Evolutionary conservation across 2,797 vertebrate species (phyloP).

Genomic region (Gallinago solitaria): DNA sequence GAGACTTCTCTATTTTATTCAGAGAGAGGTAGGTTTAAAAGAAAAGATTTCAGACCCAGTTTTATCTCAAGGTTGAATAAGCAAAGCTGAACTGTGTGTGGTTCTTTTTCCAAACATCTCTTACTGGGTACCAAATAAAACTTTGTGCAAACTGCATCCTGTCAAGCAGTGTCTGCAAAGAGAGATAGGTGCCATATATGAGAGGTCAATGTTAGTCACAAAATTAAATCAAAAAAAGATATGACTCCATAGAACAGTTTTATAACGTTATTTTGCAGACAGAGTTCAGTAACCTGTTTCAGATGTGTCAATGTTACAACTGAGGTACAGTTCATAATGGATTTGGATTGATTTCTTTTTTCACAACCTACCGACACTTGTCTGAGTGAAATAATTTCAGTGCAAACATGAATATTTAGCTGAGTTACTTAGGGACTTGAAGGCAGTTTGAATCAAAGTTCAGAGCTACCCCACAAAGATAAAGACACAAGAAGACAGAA

Average conservation of each 20-base stretch:
- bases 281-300: neutral
- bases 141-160: neutral
- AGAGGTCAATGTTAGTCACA: neutral
- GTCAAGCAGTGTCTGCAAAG: neutral
- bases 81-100: neutral
- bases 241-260: neutral
- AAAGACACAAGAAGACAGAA: neutral
- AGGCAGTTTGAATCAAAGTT: neutral
- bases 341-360: neutral
- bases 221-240: neutral
- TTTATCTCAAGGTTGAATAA: neutral
- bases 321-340: neutral
- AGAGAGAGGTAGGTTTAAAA: neutral
- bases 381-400: neutral
- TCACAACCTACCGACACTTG: neutral
- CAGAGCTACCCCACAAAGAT: neutral
- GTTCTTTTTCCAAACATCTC: neutral
- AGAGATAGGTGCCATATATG: neutral
- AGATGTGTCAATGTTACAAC: neutral
- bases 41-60: neutral
- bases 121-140: neutral
- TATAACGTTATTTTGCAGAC: neutral
- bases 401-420: neutral
- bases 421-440: neutral
- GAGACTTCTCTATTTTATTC: neutral